Base-by-base conservation (phyloP, 1,140 invertebrate species). In the Drosophila persimilis region DNA sequence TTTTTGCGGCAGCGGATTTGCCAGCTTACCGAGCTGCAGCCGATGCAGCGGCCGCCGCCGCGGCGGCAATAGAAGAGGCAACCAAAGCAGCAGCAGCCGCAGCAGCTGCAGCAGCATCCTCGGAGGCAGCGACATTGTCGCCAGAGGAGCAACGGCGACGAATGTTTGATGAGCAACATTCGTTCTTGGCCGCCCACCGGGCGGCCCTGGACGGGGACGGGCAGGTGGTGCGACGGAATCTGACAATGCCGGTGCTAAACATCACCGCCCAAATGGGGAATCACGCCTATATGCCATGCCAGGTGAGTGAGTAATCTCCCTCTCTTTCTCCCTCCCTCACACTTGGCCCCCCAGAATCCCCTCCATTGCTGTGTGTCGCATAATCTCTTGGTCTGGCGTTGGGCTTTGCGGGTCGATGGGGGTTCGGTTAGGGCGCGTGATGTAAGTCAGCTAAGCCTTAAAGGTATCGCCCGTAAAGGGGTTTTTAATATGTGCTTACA, bases 221-320 rank as follows among this genome's bases (percentile, higher is more conserved):
- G 57, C 26, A 60, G 77, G 43, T 41, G 48, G 54, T 53, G 43
- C 74, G 63, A 17, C 67, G 64, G 26, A 88, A 88, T 72, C 83
- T 88, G 43, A 88, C 83, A 83, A 83, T 88, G 78, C 83, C 83
- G 6, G 83, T 88, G 78, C 83, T 88, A 50, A 97, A 97, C 92
- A 95, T 97, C 90, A 97, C 96, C 46, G 95, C 96, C 54, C 96
- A 97, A 92, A 93, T 97, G 76, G 96, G 96, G 73, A 96, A 96
- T 35, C 95, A 96, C 92, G 96, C 96, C 71, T 97, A 96, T 92
- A 93, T 97, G 75, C 96, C 96, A 46, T 97, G 96, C 93, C 96
- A 95, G 93, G 95, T 96, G 64, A 88, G 83, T 61, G n/a, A 3
- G 43, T 31, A 22, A 13, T 9, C 46, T 39, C n/a, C 31, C 9